A percentile compares a stretch with the other conserved stretches of the same genome.
phyloP scores from a whole-genome alignment of 2,113 vertebrate genomes.

The Pelodiscus sinensis region DNA sequence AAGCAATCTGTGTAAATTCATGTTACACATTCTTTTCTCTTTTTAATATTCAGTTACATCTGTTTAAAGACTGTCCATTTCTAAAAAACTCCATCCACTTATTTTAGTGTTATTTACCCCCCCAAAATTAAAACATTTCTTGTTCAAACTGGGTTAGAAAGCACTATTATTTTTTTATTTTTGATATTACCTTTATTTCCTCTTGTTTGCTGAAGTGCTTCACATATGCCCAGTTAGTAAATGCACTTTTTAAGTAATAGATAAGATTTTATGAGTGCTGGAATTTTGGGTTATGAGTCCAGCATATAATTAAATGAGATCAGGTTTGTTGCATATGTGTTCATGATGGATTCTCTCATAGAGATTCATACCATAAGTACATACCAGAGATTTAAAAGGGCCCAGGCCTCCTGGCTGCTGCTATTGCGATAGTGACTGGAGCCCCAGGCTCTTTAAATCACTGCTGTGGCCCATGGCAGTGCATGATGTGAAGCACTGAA shows the following conservation, averaged over 20 bases:
- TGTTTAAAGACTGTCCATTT: neutral
- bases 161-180: neutral
- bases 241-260: neutral
- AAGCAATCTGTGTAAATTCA: neutral
- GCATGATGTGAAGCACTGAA: too few relatives aligned
- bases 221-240: neutral
- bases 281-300: neutral
- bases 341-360: neutral
- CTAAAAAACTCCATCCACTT: neutral
- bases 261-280: neutral
- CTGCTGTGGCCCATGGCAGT: too few relatives aligned
- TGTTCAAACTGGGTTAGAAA: neutral
- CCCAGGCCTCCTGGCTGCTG: too few relatives aligned
- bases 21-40: neutral
- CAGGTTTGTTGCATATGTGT: neutral
- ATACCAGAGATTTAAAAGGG: too few relatives aligned
- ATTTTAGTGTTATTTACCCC: neutral
- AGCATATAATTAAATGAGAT: neutral
- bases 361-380: neutral
- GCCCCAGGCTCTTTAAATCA: too few relatives aligned
- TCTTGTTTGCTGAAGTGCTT: neutral
- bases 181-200: neutral
- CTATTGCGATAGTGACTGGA: too few relatives aligned
- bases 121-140: neutral
- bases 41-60: neutral